phyloP scores from a whole-genome alignment of 2,797 vertebrate genomes.

The Adelosebastes latens region DNA sequence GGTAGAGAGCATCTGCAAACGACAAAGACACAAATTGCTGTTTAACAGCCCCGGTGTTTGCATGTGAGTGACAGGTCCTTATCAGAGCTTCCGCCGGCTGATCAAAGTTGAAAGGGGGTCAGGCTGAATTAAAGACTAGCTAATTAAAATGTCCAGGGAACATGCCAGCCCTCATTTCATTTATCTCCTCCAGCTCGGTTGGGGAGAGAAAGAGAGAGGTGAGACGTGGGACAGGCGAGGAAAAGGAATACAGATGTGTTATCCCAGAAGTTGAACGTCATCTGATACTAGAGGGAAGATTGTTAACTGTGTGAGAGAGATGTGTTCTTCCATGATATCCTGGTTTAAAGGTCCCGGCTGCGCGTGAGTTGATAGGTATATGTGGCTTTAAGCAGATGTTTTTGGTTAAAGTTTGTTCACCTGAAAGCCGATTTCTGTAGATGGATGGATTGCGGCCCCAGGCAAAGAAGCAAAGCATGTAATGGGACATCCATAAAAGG shows the following conservation, averaged over 20 bases:
- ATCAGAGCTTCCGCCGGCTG: slow-evolving; percentile 72
- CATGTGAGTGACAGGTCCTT: slow-evolving; percentile 79
- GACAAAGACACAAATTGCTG: slow-evolving; percentile 58
- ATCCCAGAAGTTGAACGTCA: slow-evolving; percentile 29
- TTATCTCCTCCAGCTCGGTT: slow-evolving; percentile 67
- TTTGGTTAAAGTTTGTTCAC: slow-evolving; percentile 14
- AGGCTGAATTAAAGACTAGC: slow-evolving; percentile 83
- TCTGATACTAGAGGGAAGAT: slow-evolving; percentile 41
- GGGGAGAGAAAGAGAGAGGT: slow-evolving; percentile 39
- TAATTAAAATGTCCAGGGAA: slow-evolving; percentile 85
- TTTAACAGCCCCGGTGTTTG: slow-evolving; percentile 60
- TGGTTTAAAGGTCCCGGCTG: slow-evolving; percentile 10
- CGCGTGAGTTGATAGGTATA: neutral
- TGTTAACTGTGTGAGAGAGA: slow-evolving; percentile 14
- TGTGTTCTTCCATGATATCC: slow-evolving; percentile 9
- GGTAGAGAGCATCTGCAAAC: slow-evolving; percentile 50
- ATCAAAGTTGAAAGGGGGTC: slow-evolving; percentile 84
- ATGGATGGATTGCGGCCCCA: slow-evolving; percentile 8
- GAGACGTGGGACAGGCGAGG: slow-evolving; percentile 21
- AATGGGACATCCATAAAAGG: slow-evolving; percentile 23
- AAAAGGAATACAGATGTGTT: slow-evolving; percentile 20
- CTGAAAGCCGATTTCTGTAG: slow-evolving; percentile 6
- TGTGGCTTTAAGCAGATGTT: neutral
- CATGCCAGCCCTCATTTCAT: slow-evolving; percentile 64
- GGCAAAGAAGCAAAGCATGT: slow-evolving; percentile 32